phyloP scores from a whole-genome alignment of 2,113 vertebrate species.

The Tupaia chinensis region DNA sequence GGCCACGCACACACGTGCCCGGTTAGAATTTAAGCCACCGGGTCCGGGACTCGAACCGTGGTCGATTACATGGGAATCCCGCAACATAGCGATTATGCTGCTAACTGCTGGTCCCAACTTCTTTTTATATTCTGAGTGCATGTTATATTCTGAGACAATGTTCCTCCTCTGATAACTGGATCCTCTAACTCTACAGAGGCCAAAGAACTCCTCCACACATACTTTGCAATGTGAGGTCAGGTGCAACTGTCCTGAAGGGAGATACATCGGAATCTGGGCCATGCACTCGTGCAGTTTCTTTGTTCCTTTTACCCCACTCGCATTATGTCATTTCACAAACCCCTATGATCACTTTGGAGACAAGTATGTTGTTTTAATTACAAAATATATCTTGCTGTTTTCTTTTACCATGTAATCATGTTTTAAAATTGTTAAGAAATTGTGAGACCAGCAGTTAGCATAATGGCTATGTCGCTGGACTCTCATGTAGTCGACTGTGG shows the following conservation, averaged over 20 bases:
- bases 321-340: background rate
- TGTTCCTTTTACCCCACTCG: background rate
- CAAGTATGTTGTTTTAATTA: slow-evolving; percentile 1
- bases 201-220: background rate
- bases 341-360: background rate
- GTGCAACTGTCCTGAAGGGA: background rate
- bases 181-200: background rate
- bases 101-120: no score
- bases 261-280: background rate
- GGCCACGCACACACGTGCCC: no score
- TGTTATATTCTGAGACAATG: background rate
- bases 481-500: no score
- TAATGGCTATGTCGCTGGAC: no score
- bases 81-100: no score
- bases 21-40: no score
- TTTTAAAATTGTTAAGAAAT: slow-evolving; percentile 44
- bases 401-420: background rate
- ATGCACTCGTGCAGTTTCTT: background rate
- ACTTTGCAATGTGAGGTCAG: background rate
- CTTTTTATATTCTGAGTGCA: background rate
- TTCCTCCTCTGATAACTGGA: background rate
- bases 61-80: no score
- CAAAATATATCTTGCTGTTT: background rate
- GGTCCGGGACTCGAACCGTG: no score
- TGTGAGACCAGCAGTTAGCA: no score